Evolutionary conservation across 1,140 invertebrate species (phyloP), one percentile per base, ranked within the genome.

Genomic region (Heliconius congener): DNA sequence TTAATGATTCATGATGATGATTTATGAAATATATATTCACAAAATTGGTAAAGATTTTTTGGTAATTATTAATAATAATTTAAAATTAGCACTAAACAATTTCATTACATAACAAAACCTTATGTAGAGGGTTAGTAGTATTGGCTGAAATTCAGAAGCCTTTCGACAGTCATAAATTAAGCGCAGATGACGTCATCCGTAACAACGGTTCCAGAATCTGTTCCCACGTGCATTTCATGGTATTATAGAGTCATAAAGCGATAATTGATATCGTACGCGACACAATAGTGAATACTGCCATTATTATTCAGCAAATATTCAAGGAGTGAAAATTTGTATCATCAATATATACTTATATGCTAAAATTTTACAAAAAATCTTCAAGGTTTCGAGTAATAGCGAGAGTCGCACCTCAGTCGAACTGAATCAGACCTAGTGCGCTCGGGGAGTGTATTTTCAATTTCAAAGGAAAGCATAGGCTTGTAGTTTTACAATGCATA

Each of bases 91-190:
- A 37, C 42, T 16, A 46, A 46, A 46, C 13, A 46, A 4, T 4
- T 4, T 4, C 42, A 46, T 46, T 18, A 19, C 18, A 52, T 19
- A 52, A 27, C 60, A 70, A 71, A 52, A 57, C 39, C 8, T 19
- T 18, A 52, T 73, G n/a, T 73, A 70, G 34, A 70, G 79, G 73
- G 83, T 23, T 23, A 79, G 75, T 80, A 70, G 27, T 72, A 76
- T 74, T 42, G 80, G 75, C 77, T 73, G 79, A 81, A 80, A 77
- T 80, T 50, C 80, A 73, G 80, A 72, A 71, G 76, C 73, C 78
- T 81, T 84, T 78, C 78, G 78, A 79, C 80, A 30, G 80, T 74
- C 79, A 84, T 88, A 91, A 88, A 90, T 91, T 87, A 87, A 79
- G 73, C 82, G 85, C 85, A 88, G 87, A 83, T 86, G 85, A 85